Percentiles rank a stretch among this genome's conserved stretches.
Conservation (phyloP, 1,140 invertebrate species). For the Lutraria rhynchaena region DNA sequence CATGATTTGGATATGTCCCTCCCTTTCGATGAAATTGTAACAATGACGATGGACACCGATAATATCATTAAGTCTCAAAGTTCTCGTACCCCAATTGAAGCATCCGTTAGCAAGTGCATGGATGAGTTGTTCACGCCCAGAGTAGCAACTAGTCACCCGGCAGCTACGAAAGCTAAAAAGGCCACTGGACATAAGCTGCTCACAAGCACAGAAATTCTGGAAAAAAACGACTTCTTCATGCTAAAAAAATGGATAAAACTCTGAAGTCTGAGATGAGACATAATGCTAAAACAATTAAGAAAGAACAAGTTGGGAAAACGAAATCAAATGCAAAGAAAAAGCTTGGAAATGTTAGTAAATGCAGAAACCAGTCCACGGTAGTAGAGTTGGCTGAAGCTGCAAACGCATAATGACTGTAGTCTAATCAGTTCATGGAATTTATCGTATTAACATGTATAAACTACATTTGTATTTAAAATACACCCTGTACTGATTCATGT, state of each 20-base stretch:
- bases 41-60: not conserved
- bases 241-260: no score
- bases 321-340: not conserved
- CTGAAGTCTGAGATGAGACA: no score
- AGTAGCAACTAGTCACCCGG: conserved; percentile 1
- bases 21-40: conserved; percentile 2
- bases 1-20: not conserved
- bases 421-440: not conserved
- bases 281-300: no score
- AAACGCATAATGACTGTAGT: not conserved
- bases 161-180: conserved; percentile 1
- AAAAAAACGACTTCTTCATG: no score
- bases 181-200: conserved; percentile 4
- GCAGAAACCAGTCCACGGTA: not conserved
- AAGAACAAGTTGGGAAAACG: not conserved
- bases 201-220: not conserved
- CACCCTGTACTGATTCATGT: not conserved
- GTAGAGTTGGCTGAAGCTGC: not conserved
- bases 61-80: no score
- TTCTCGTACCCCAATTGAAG: not conserved
- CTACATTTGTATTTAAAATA: not conserved
- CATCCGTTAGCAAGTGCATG: not conserved
- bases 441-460: not conserved
- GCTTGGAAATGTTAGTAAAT: not conserved
- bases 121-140: conserved; percentile 12